Conservation (phyloP, 2,113 vertebrate species). For the Nicator chloris region DNA sequence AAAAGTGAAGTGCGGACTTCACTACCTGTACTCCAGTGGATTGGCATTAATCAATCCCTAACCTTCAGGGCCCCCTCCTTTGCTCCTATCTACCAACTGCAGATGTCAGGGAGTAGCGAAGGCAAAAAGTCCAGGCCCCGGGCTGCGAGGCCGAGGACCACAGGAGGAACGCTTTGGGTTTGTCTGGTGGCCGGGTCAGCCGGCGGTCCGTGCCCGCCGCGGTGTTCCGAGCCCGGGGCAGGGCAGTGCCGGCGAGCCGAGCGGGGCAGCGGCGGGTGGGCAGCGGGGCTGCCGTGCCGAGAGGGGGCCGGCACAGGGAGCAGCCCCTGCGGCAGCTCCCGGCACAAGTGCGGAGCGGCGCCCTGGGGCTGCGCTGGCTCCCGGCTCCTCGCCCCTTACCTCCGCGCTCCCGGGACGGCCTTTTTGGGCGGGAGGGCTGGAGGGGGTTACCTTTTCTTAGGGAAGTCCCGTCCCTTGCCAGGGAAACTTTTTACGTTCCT, state of each 20-base stretch:
- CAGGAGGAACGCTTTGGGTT: not conserved
- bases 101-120: not conserved
- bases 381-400: not conserved
- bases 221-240: not conserved
- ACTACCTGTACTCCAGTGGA: not conserved
- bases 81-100: not conserved
- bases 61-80: not conserved
- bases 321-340: not conserved
- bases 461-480: not conserved
- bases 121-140: not conserved
- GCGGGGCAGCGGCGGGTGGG: not conserved
- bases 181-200: not conserved
- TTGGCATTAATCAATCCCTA: rapidly evolving
- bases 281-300: not conserved
- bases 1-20: rapidly evolving
- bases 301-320: not conserved
- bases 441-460: not conserved
- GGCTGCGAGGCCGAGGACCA: not conserved
- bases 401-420: not conserved
- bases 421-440: not conserved
- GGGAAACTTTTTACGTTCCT: not conserved
- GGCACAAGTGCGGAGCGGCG: not conserved
- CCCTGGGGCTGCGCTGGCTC: not conserved
- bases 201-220: not conserved
- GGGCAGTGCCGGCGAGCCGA: not conserved